Evolutionary conservation across 2,888 invertebrate species (phyloP).

Genomic region (Anarsia innoxiella): DNA sequence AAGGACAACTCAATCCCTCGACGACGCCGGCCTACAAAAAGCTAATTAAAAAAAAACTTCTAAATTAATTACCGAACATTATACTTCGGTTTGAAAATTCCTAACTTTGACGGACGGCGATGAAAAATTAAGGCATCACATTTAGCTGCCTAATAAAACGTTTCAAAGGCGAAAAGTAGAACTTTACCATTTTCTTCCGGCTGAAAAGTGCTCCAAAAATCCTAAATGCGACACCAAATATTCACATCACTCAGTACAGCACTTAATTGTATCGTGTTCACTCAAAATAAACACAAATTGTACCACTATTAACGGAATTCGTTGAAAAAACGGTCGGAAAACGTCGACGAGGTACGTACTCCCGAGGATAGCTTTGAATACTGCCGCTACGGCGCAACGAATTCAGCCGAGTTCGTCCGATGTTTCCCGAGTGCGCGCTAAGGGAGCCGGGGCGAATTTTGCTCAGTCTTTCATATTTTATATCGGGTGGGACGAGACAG

Average conservation of each 20-base stretch:
- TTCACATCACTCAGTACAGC: constrained; percentile 48
- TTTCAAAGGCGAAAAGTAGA: constrained; percentile 24
- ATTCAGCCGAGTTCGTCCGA: constrained; percentile 35
- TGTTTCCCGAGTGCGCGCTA: constrained; percentile 26
- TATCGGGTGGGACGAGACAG: constrained; percentile 62
- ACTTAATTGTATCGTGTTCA: constrained; percentile 29
- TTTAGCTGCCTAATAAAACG: constrained; percentile 13
- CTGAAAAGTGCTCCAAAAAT: constrained; percentile 42
- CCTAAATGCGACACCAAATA: constrained; percentile 29
- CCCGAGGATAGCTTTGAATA: constrained; percentile 39
- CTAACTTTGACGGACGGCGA: background rate
- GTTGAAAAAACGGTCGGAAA: constrained; percentile 22
- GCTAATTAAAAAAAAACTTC: constrained; percentile 14
- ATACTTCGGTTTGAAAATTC: background rate
- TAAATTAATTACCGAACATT: background rate
- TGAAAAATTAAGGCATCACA: constrained; percentile 13
- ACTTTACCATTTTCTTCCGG: constrained; percentile 64
- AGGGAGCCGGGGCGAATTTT: constrained; percentile 51
- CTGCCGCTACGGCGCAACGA: constrained; percentile 66
- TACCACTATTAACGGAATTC: constrained; percentile 47
- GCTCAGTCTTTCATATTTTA: constrained; percentile 74
- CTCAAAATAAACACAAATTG: constrained; percentile 33
- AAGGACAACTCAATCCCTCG: constrained; percentile 19
- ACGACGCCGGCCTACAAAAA: constrained; percentile 4
- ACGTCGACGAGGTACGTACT: constrained; percentile 18